Base-by-base conservation (phyloP, 2,888 invertebrate genomes). In the Operophtera brumata region DNA sequence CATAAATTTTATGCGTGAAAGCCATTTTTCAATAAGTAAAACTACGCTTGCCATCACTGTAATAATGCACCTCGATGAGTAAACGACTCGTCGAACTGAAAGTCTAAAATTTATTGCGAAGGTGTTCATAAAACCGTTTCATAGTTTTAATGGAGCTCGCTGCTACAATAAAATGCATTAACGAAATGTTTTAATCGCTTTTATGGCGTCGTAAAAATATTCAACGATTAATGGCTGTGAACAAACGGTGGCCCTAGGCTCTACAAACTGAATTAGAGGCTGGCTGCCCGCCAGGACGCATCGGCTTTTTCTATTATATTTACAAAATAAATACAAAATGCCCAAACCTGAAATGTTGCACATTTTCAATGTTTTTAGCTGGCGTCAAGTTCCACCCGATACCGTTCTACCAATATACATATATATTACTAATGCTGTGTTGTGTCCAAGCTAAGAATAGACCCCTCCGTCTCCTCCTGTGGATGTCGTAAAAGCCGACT, bases 241-340 rank as follows among this genome's bases (percentile, higher is more conserved):
- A 68, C 67, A 70, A 71, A 73, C 67, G 70, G 65, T 64, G 69
- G 64, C 61, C 68, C 68, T 69, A 67, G 76, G 70, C 70, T 66
- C 66, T 67, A 71, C 72, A 75, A 76, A 84, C 80, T 83, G 78
- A 82, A 84, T 84, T 76, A 74, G 70, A 70, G 57, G 57, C 77
- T 84, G 83, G 84, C 78, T 28, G 26, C 6, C 13, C 9, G 80
- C 84, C 84, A 84, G 71, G 64, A 72, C 67, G 34, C 49, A 44
- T 12, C 13, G 40, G 32, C 54, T 44, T 10, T 37, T 37, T 40
- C 47, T 57, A 51, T 45, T 51, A 49, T 56, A 53, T 50, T 51
- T 52, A 26, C 30, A 57, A n/a, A n/a, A 49, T 44, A 43, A 58
- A 55, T 35, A 32, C 13, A 14, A 28, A 36, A 49, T 14, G 13